Base-by-base conservation (phyloP, 53 echinoderm and acorn worm species). In the Astropecten irregularis region DNA sequence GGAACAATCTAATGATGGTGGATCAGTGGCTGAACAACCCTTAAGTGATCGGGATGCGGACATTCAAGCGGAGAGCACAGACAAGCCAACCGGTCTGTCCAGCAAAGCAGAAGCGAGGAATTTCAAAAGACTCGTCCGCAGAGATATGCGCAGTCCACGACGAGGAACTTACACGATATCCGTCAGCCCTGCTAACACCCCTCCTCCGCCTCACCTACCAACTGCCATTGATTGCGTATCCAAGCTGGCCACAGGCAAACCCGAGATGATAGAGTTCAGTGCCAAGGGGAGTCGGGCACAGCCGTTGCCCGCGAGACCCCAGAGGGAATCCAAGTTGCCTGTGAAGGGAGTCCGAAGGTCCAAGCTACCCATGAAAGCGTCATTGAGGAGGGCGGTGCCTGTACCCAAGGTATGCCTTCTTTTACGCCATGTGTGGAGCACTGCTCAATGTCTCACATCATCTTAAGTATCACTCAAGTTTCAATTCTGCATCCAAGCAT, bases 121-220 rank as follows among this genome's bases (percentile, higher is more conserved):
- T 44, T 84, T 84, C 64, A 84, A 89, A 28, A 30, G 76, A 26
- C 56, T 65, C 9, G 49, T 58, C 15, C 74, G 76, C 40, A 89
- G 76, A 71, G 83, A 83, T 5, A 88, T 83, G 40, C 56, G 88
- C 27, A 88, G 88, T 63, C 88, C 88, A 14, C 71, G 88, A 0
- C 71, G 90, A 2, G 69, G 68, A 36, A 90, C 90, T 9, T 90
- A 90, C 49, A 50, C 61, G 0, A 68, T 90, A 21, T 22, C 77
- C 10, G 77, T 70, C 28, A 81, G 69, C 28, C 69, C 85, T 5
- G 71, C 74, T 0, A 47, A 70, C 13, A 48, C 68, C 2, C 57
- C 82, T 15, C 85, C 90, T 36, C 77, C 84, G 0, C n/a, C 66
- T 0, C 77, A 84, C 20, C 40, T 84, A 13, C 85, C 85, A 14